phyloP scores from a whole-genome alignment of 2,113 vertebrate genomes.

The Pterophyllum scalare region DNA sequence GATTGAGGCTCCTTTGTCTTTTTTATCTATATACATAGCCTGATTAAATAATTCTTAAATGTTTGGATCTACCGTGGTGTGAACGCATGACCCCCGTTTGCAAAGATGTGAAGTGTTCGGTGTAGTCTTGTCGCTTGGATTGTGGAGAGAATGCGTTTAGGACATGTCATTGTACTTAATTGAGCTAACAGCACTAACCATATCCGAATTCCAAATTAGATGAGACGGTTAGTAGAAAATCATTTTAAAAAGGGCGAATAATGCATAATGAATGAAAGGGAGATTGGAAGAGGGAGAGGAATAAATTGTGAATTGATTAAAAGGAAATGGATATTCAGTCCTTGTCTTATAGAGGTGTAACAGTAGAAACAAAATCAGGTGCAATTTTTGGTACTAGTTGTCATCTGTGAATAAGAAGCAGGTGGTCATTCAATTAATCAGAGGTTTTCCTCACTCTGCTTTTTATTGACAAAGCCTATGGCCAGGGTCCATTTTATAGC shows the following conservation, averaged over 20 bases:
- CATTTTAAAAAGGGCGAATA: slow-evolving; percentile 81
- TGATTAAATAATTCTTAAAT: slow-evolving; percentile 51
- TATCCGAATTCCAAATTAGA: slow-evolving; percentile 83
- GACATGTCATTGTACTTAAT: slow-evolving; percentile 80
- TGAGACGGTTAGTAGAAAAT: slow-evolving; percentile 80
- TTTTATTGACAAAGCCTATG: slow-evolving; percentile 55
- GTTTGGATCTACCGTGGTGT: slow-evolving; percentile 30
- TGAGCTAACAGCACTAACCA: slow-evolving; percentile 79
- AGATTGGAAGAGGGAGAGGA: slow-evolving; percentile 78
- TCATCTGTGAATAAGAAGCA: slow-evolving; percentile 50
- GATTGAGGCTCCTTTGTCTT: slow-evolving; percentile 66
- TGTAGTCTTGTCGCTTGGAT: slow-evolving; percentile 56
- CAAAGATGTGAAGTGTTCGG: slow-evolving; percentile 50
- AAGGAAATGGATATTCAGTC: slow-evolving; percentile 77
- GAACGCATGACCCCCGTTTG: slow-evolving; percentile 41
- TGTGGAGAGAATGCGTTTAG: slow-evolving; percentile 73
- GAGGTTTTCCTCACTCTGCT: slow-evolving; percentile 37
- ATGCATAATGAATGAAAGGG: slow-evolving; percentile 82
- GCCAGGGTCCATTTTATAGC: slow-evolving; percentile 54
- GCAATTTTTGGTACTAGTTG: slow-evolving; percentile 38
- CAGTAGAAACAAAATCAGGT: slow-evolving; percentile 69
- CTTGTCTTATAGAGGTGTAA: slow-evolving; percentile 64
- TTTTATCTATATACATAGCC: slow-evolving; percentile 48
- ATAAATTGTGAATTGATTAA: slow-evolving; percentile 82
- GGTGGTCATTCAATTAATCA: slow-evolving; percentile 53